Conservation (phyloP, 2,113 vertebrate genomes). For the Bettongia penicillata region DNA sequence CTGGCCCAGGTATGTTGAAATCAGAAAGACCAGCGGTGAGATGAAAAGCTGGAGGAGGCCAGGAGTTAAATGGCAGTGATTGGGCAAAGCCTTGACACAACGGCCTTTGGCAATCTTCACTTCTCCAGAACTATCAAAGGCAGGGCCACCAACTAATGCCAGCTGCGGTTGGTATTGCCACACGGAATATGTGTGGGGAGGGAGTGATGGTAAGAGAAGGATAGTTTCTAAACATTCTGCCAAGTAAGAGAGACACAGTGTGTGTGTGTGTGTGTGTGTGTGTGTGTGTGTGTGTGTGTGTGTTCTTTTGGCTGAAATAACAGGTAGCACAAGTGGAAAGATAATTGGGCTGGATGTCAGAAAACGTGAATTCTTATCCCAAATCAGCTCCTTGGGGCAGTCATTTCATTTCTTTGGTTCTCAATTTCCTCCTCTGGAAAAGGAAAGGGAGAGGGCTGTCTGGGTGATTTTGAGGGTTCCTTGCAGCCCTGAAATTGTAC, state of each 20-base stretch:
- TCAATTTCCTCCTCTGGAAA: neutral
- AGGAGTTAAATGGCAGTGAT: neutral
- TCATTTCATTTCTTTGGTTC: neutral
- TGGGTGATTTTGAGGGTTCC: neutral
- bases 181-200: neutral
- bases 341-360: neutral
- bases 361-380: neutral
- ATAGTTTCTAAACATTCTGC: neutral
- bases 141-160: neutral
- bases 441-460: neutral
- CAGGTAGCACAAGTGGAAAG: neutral
- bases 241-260: neutral
- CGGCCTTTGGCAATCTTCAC: conserved; percentile 46
- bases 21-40: neutral
- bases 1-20: conserved; percentile 3
- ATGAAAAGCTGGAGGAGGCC: no score
- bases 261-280: neutral
- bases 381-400: neutral
- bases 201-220: neutral
- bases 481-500: neutral
- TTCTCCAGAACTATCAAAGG: conserved; percentile 5
- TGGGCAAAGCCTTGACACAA: conserved; percentile 39
- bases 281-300: neutral
- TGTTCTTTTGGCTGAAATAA: neutral
- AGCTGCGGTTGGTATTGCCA: conserved; percentile 24